phyloP scores from a whole-genome alignment of 2,113 vertebrate species.

The Leucopternis melanops region DNA sequence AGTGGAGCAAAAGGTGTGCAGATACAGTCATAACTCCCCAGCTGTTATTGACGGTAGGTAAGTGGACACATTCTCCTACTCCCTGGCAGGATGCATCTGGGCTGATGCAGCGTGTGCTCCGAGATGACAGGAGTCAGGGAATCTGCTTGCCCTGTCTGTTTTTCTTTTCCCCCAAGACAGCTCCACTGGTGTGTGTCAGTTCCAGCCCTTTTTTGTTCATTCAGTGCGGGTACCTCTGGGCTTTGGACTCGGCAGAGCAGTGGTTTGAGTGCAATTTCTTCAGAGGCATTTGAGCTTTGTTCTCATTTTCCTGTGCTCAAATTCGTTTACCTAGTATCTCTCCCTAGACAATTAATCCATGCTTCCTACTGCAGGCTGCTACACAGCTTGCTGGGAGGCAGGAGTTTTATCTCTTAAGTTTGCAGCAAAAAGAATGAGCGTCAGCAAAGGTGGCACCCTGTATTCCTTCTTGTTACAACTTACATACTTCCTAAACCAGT shows the following conservation, averaged over 20 bases:
- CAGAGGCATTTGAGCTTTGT: neutral
- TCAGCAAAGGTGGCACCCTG: neutral
- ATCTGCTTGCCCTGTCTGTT: neutral
- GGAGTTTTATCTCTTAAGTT: neutral
- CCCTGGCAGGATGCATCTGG: neutral
- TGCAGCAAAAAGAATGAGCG: neutral
- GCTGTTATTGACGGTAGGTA: neutral
- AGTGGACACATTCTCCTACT: fast-evolving
- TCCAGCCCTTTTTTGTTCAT: neutral
- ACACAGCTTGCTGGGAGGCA: neutral
- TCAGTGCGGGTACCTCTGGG: neutral
- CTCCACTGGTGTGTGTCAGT: neutral
- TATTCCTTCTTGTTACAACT: neutral
- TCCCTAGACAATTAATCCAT: neutral
- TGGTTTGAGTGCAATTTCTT: neutral
- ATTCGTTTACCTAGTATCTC: neutral
- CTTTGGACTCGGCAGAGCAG: neutral
- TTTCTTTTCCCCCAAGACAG: neutral
- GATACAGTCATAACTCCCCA: fast-evolving
- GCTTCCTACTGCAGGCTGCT: neutral
- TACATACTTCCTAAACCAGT: neutral
- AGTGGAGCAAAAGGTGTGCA: neutral
- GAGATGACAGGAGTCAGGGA: neutral
- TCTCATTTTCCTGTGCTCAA: neutral
- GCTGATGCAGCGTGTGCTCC: neutral